phyloP scores from a whole-genome alignment of 2,888 invertebrate species.

The Mythimna pallens region DNA sequence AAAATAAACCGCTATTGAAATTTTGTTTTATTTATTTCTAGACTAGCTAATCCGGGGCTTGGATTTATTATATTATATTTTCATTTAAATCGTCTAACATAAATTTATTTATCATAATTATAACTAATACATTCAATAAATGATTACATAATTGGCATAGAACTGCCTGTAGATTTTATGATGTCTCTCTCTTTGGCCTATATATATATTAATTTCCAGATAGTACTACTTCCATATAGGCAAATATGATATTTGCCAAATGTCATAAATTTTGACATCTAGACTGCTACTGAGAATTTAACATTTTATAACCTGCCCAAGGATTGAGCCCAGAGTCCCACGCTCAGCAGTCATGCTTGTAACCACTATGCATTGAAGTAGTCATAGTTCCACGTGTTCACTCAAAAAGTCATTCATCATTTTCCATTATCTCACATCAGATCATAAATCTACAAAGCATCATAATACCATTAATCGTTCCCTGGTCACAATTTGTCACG shows the following conservation, averaged over 20 bases:
- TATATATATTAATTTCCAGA: too few species aligned
- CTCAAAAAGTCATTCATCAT: constrained; percentile 69
- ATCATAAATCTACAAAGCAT: constrained; percentile 80
- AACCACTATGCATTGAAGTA: neutral
- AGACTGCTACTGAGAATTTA: neutral
- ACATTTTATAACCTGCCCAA: neutral
- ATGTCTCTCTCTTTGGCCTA: too few species aligned
- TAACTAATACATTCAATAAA: neutral
- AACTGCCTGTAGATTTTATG: neutral
- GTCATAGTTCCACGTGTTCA: neutral
- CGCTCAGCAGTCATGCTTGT: neutral
- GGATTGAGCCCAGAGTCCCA: neutral
- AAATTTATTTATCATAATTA: too few species aligned
- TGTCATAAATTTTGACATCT: neutral
- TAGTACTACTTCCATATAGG: too few species aligned
- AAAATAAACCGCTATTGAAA: constrained; percentile 6
- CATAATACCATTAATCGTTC: constrained; percentile 82
- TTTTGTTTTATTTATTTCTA: neutral
- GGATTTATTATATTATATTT: too few species aligned
- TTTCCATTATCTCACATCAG: constrained; percentile 72
- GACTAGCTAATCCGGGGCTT: too few species aligned
- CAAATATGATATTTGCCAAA: neutral
- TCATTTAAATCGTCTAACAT: too few species aligned
- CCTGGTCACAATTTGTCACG: constrained; percentile 83
- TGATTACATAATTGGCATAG: neutral